These are phyloP conservation scores for Melolontha melolontha DNA, from an alignment of 2,888 invertebrate genomes.

Conservation along the genomic window DNA sequence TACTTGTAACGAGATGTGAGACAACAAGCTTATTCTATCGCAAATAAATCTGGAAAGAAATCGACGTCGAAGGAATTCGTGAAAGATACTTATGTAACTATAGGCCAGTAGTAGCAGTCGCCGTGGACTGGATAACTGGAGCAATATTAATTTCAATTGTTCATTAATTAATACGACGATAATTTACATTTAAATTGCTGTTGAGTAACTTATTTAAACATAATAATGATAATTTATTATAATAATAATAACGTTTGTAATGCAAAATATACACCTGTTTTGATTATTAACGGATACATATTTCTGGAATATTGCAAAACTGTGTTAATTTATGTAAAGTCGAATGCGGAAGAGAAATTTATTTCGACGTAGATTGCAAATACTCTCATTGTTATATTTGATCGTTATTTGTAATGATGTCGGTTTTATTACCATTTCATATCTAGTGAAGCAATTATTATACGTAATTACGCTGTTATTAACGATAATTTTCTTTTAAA, in stretches of 20 bases:
- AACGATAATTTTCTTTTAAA: neutral
- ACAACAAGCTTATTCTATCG: slow-evolving; percentile 34
- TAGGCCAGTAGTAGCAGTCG: slow-evolving; percentile 1
- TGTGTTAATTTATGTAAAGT: slow-evolving; percentile 7
- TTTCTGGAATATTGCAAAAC: slow-evolving; percentile 11
- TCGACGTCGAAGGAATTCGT: slow-evolving; percentile 13
- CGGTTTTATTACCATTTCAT: neutral
- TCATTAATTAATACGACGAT: slow-evolving; percentile 30
- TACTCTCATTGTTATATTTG: neutral
- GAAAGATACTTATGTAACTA: slow-evolving; percentile 29
- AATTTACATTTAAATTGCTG: slow-evolving; percentile 19
- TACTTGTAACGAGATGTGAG: slow-evolving; percentile 17
- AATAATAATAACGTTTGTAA: slow-evolving; percentile 2
- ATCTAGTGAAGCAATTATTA: no score
- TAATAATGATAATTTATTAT: slow-evolving; percentile 29
- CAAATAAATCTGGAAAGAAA: slow-evolving; percentile 36
- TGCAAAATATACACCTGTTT: slow-evolving; percentile 6
- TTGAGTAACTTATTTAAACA: slow-evolving; percentile 19
- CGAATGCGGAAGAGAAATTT: slow-evolving; percentile 17
- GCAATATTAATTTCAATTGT: slow-evolving; percentile 38
- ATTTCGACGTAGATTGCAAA: slow-evolving; percentile 4
- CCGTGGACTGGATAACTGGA: slow-evolving; percentile 21
- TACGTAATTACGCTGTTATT: no score
- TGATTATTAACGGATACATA: slow-evolving; percentile 16
- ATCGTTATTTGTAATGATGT: neutral